phyloP scores from a whole-genome alignment of 2,888 invertebrate genomes.

The Sarcophaga subvicina region DNA sequence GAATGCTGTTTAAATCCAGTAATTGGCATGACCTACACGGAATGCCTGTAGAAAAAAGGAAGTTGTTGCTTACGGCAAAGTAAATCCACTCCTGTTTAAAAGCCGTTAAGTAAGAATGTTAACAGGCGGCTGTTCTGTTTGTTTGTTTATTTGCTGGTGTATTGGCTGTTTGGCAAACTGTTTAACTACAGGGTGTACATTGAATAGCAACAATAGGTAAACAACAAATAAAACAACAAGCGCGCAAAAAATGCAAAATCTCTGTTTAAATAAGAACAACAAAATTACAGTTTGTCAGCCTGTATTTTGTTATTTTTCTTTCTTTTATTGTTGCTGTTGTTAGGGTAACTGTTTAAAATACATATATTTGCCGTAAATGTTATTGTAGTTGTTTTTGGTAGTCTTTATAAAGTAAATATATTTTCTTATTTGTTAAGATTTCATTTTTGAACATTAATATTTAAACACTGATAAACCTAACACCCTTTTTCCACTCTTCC shows the following conservation, averaged over 20 bases:
- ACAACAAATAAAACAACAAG: conserved; percentile 1
- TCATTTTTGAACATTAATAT: neutral
- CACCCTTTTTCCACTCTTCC: neutral
- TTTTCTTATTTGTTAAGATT: neutral
- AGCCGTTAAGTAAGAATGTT: conserved; percentile 2
- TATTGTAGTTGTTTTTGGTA: neutral
- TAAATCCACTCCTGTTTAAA: neutral
- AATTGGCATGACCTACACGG: conserved; percentile 53
- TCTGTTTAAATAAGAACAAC: neutral
- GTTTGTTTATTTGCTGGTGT: neutral
- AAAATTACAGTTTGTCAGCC: neutral
- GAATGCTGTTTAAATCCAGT: conserved; percentile 23
- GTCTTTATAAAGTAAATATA: conserved; percentile 20
- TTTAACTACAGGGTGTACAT: neutral
- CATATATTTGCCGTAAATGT: neutral
- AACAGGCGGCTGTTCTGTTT: neutral
- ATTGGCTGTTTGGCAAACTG: neutral
- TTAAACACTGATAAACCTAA: neutral
- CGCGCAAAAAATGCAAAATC: neutral
- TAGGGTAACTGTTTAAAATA: conserved; percentile 18
- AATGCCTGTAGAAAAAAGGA: conserved; percentile 4
- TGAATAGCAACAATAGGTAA: neutral
- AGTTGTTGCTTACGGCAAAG: conserved; percentile 29
- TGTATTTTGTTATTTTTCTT: neutral
- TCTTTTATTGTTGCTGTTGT: conserved; percentile 30